phyloP scores from a whole-genome alignment of 2,888 invertebrate species.

The Lasius platythorax region DNA sequence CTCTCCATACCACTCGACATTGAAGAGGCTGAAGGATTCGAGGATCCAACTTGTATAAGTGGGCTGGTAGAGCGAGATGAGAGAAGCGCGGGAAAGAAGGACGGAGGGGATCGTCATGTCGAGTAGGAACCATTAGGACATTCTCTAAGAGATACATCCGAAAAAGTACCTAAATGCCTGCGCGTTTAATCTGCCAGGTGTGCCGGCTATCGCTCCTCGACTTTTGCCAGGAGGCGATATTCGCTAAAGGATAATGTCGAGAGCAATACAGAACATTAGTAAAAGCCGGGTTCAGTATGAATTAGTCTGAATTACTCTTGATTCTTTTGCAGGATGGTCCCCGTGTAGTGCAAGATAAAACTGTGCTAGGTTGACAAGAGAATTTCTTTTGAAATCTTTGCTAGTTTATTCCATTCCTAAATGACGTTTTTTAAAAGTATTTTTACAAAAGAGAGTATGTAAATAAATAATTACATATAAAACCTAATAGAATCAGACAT shows the following conservation, averaged over 20 bases:
- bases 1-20: constrained; percentile 71
- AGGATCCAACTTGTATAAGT: constrained; percentile 58
- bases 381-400: neutral
- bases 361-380: neutral
- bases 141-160: constrained; percentile 62
- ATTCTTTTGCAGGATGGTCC: neutral
- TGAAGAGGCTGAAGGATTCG: constrained; percentile 74
- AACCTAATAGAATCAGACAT: neutral
- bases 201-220: constrained; percentile 30
- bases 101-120: constrained; percentile 63
- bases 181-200: constrained; percentile 46
- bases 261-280: constrained; percentile 51
- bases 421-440: neutral
- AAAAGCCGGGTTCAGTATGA: constrained; percentile 25
- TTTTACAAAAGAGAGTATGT: neutral
- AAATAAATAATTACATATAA: neutral
- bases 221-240: constrained; percentile 40
- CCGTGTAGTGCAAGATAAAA: neutral
- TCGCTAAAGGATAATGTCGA: constrained; percentile 44
- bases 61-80: constrained; percentile 46
- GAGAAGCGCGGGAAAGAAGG: constrained; percentile 49
- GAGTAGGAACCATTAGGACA: constrained; percentile 65
- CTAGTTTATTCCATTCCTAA: neutral
- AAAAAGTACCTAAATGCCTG: constrained; percentile 51
- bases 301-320: constrained; percentile 35